Evolutionary conservation across 2,888 invertebrate genomes (phyloP).

Genomic region (Agriotes lineatus): DNA sequence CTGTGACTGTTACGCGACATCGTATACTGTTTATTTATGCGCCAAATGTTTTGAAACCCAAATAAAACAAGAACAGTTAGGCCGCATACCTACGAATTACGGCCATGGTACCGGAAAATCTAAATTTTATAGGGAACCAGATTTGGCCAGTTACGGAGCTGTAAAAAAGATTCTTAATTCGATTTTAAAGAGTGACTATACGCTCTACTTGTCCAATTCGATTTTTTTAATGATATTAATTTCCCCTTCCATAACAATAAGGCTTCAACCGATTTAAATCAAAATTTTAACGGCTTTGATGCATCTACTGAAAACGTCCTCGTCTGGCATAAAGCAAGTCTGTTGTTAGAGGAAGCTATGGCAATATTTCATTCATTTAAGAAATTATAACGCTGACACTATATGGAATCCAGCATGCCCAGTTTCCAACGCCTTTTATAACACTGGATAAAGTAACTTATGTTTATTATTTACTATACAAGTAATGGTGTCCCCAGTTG

Average conservation of each 20-base stretch:
- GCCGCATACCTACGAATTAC: constrained; percentile 32
- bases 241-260: constrained; percentile 4
- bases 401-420: no score
- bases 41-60: constrained; percentile 67
- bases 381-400: no score
- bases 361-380: no score
- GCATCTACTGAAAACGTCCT: background rate
- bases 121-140: constrained; percentile 78
- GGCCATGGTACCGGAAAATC: constrained; percentile 78
- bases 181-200: constrained; percentile 70
- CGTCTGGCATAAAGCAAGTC: no score
- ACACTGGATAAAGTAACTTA: no score
- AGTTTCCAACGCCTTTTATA: no score
- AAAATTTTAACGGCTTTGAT: background rate
- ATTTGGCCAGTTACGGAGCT: constrained; percentile 70
- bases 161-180: constrained; percentile 69
- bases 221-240: constrained; percentile 72
- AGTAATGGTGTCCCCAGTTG: no score
- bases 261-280: background rate
- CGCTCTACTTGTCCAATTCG: constrained; percentile 75
- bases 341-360: no score
- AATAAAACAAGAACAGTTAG: constrained; percentile 53
- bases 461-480: no score
- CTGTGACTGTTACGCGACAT: constrained; percentile 66
- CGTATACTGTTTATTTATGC: constrained; percentile 68